Percentiles rank a stretch among this genome's conserved stretches.
Evolutionary conservation across 2,888 invertebrate species (phyloP).

Genomic region (Anarsia innoxiella): DNA sequence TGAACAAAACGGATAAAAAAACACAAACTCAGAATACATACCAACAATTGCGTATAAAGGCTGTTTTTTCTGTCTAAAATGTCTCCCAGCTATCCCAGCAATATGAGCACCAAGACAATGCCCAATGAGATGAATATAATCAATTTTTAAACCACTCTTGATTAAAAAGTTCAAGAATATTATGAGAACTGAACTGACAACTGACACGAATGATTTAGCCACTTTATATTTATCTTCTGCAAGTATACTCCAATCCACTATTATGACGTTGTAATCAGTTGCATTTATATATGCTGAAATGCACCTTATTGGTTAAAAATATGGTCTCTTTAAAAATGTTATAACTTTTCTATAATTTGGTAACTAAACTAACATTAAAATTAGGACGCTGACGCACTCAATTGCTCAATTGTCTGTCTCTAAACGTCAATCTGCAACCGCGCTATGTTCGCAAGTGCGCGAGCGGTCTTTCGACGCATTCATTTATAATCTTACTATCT

Average conservation of each 20-base stretch:
- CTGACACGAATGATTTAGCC: not conserved
- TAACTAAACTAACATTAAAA: too few species aligned
- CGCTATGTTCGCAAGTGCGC: too few species aligned
- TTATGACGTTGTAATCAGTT: not conserved
- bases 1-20: too few species aligned
- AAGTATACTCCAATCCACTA: conserved; percentile 2
- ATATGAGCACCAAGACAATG: conserved; percentile 7
- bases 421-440: too few species aligned
- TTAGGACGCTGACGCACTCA: too few species aligned
- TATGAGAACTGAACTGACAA: not conserved
- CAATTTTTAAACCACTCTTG: not conserved
- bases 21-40: too few species aligned
- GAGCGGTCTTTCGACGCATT: too few species aligned
- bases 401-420: too few species aligned
- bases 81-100: not conserved
- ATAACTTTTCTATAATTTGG: too few species aligned
- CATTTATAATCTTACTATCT: too few species aligned
- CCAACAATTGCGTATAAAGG: conserved; percentile 4
- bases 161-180: not conserved
- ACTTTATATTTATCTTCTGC: not conserved
- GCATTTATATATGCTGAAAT: conserved; percentile 1
- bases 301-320: not conserved
- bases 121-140: conserved; percentile 2
- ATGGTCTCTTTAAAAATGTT: not conserved
- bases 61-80: not conserved